Evolutionary conservation across 2,797 vertebrate genomes (phyloP).

Genomic region (Chromis chromis): DNA sequence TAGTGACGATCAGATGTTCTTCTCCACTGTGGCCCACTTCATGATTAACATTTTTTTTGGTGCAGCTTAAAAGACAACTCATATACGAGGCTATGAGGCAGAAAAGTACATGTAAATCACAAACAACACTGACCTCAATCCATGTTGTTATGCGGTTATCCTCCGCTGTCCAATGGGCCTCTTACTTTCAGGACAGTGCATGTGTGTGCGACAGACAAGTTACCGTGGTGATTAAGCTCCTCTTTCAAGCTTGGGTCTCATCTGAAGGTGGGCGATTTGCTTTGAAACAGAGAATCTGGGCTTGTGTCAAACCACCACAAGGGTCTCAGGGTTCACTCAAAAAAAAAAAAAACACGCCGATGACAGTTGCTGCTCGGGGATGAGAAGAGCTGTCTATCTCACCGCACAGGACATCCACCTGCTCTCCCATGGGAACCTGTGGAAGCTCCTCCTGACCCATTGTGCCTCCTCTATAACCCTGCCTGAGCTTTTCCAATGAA

Average conservation of each 20-base stretch:
- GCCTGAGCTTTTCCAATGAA: constrained; percentile 4
- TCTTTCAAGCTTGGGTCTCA: constrained; percentile 71
- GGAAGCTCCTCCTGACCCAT: background rate
- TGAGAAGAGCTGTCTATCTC: constrained; percentile 38
- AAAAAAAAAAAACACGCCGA: constrained; percentile 60
- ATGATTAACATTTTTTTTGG: background rate
- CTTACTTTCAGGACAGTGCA: constrained; percentile 30
- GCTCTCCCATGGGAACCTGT: constrained; percentile 72
- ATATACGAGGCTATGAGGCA: background rate
- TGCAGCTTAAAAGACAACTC: constrained; percentile 3
- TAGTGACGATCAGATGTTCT: background rate
- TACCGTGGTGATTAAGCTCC: constrained; percentile 76
- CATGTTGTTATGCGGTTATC: constrained; percentile 26
- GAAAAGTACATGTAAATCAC: constrained; percentile 16
- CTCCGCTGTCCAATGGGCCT: constrained; percentile 39
- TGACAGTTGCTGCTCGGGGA: constrained; percentile 69
- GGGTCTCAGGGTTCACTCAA: constrained; percentile 47
- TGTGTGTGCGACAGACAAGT: constrained; percentile 46
- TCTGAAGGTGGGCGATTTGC: constrained; percentile 61
- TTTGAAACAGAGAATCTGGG: constrained; percentile 70
- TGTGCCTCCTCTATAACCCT: too few species aligned
- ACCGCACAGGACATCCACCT: constrained; percentile 31
- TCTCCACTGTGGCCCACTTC: background rate
- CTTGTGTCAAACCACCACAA: constrained; percentile 58
- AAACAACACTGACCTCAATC: constrained; percentile 21